phyloP scores from a whole-genome alignment of 2,797 vertebrate genomes.

The Fundulus diaphanus region DNA sequence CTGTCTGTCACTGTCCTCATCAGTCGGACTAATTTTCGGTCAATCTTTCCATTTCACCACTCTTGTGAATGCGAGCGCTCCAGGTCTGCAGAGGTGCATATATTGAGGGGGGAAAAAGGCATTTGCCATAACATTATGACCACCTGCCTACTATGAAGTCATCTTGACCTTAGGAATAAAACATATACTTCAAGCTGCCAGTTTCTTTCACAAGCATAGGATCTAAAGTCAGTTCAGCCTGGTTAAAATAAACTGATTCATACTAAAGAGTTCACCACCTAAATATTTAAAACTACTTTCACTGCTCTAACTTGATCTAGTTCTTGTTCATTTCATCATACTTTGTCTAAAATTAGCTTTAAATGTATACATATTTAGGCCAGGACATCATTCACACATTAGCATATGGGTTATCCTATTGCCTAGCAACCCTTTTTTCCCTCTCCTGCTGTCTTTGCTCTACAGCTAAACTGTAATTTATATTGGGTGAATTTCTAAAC shows the following conservation, averaged over 20 bases:
- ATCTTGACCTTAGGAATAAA: not conserved
- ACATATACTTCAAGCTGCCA: not conserved
- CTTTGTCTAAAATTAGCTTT: too few relatives aligned
- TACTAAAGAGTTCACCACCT: not conserved
- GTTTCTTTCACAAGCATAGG: not conserved
- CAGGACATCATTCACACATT: not conserved
- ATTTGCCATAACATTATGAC: not conserved
- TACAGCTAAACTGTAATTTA: not conserved
- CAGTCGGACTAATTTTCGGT: constrained; percentile 16
- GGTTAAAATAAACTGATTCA: not conserved
- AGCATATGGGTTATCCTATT: not conserved
- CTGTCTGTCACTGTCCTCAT: constrained; percentile 24
- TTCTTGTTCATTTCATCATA: too few relatives aligned
- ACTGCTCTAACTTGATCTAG: too few relatives aligned
- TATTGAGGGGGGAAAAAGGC: not conserved
- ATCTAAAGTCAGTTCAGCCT: not conserved
- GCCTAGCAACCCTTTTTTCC: not conserved
- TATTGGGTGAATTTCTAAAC: not conserved
- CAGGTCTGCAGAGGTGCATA: not conserved
- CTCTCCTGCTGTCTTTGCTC: not conserved
- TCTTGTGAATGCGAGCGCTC: not conserved
- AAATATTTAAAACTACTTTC: too few relatives aligned
- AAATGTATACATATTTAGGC: too few relatives aligned
- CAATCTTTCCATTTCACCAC: constrained; percentile 1
- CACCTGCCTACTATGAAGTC: not conserved